Conservation (phyloP, 92 coral and sea anemone genomes). For the Porites cylindrica region DNA sequence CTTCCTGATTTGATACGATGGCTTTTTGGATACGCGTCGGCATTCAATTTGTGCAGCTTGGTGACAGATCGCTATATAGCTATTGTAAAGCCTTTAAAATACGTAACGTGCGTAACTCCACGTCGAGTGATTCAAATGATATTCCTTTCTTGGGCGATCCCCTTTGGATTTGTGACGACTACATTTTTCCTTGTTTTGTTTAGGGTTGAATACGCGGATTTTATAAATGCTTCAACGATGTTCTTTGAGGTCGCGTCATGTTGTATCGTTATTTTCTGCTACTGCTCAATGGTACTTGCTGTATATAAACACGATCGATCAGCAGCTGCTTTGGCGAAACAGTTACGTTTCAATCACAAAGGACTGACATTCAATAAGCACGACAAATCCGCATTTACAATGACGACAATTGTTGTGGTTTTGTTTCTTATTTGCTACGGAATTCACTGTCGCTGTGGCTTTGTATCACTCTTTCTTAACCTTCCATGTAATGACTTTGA, state of each 20-base stretch:
- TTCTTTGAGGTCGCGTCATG: not conserved
- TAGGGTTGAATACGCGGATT: too few relatives aligned
- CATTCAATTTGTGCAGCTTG: not conserved
- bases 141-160: not conserved
- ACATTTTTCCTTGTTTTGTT: not conserved
- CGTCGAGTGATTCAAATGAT: conserved; percentile 9
- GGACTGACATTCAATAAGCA: not conserved
- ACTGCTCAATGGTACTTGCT: not conserved
- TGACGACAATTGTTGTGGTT: not conserved
- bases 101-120: not conserved
- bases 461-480: not conserved
- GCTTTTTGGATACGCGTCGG: not conserved
- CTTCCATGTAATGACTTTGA: not conserved
- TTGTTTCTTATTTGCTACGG: not conserved
- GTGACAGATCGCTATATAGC: not conserved
- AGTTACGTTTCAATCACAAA: not conserved
- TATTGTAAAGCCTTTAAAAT: not conserved
- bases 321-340: not conserved
- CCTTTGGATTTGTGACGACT: not conserved
- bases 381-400: not conserved
- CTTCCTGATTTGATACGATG: not conserved
- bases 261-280: not conserved
- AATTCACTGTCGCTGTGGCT: not conserved
- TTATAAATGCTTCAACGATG: not conserved
- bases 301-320: conserved; percentile 9